Base-by-base conservation (phyloP, 1,140 invertebrate species). In the Drosophila guanche region DNA sequence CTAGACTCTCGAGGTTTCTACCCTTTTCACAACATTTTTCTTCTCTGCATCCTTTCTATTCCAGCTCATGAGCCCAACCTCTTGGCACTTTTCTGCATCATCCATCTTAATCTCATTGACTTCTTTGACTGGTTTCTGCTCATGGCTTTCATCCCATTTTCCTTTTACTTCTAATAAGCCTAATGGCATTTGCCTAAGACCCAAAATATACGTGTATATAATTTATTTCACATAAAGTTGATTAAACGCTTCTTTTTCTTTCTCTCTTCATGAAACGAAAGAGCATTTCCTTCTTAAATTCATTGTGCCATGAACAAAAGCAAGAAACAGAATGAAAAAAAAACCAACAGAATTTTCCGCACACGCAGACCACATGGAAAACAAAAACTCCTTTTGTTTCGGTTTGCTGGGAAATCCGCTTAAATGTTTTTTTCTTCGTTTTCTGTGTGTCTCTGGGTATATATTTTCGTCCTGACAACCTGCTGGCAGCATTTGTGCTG, bases 151-250 rank as follows among this genome's bases (percentile, higher is more conserved):
- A 7, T 8, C 1, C 10, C 20, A 8, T 29, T 43, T 68, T 41
- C 29, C 22, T 29, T 45, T 65, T 61, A 25, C 56, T 79, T 88
- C 68, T 86, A 85, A 85, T 85, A 85, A 75, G 65, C 62, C 51
- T 86, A 85, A 85, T 85, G 81, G 73, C 65, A 46, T 60, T 47
- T 25, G 53, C 41, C 22, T 41, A 45, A 27, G 23, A 43, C 14
- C 52, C 43, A 37, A 42, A 14, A 41, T 55, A 41, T 25, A 33
- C 43, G 22, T 42, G 12, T 27, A 54, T 63, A 57, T 47, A 67
- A 72, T 85, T 76, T 79, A 80, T 85, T 76, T 59, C 59, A 60
- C 72, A 80, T 76, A 80, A 80, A 84, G 76, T 84, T 84, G 80
- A 86, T 85, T 85, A 85, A 85, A 85, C 77, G 77, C 59, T 63